These are phyloP conservation scores for Desmodus rotundus DNA, from an alignment of 2,113 vertebrate genomes.

Conservation along the genomic window DNA sequence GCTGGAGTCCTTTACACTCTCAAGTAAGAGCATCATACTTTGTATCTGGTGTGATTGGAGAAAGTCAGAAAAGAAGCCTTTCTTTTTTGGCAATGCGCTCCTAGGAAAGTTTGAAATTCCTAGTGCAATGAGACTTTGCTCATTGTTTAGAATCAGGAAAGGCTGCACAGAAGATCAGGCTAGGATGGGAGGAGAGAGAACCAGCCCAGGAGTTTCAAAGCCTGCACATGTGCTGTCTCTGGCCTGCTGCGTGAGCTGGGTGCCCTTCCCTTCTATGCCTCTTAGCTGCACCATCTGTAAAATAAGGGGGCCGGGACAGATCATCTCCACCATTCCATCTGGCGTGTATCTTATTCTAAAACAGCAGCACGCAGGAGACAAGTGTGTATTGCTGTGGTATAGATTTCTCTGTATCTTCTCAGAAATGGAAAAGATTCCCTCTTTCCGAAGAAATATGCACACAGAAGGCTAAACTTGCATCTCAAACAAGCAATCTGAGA, in stretches of 20 bases:
- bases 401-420: background rate
- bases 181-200: background rate
- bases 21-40: background rate
- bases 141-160: background rate
- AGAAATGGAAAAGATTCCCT: background rate
- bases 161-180: background rate
- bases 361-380: background rate
- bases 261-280: background rate
- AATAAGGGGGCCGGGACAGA: background rate
- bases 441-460: background rate
- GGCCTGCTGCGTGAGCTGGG: fast-evolving
- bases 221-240: background rate
- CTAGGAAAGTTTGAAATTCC: background rate
- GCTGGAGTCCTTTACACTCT: background rate
- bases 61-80: background rate
- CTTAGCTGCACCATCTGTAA: background rate
- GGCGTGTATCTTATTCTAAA: background rate
- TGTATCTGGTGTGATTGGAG: background rate
- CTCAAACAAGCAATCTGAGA: background rate
- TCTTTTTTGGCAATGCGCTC: background rate
- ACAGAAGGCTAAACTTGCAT: background rate
- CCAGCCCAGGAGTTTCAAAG: background rate
- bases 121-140: background rate
- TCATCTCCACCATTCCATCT: background rate
- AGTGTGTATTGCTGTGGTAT: background rate